Evolutionary conservation across 2,797 vertebrate species (phyloP).

Genomic region (Todus mexicanus): DNA sequence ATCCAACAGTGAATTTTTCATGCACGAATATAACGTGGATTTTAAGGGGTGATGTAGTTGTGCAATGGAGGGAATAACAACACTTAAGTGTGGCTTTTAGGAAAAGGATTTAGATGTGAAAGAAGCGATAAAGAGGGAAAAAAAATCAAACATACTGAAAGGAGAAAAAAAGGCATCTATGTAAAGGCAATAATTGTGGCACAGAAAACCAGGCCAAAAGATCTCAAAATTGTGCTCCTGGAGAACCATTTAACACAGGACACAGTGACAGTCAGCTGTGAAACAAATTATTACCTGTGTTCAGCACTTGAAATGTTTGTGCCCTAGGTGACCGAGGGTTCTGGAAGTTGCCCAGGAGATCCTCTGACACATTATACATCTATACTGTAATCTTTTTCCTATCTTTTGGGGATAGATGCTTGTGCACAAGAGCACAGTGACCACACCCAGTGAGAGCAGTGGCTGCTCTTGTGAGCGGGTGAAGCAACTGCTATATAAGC

Average conservation of each 20-base stretch:
- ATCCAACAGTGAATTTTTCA: slow-evolving; percentile 13
- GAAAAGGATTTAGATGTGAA: background rate
- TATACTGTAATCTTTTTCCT: background rate
- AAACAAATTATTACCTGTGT: background rate
- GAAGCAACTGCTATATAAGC: accelerated
- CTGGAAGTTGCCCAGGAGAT: background rate
- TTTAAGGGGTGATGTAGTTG: slow-evolving; percentile 4
- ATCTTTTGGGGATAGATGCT: background rate
- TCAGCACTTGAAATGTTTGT: background rate
- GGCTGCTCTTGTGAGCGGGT: background rate
- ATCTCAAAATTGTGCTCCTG: background rate
- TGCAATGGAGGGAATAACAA: slow-evolving; percentile 8
- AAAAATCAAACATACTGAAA: background rate
- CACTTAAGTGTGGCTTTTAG: background rate
- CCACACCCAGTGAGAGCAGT: background rate
- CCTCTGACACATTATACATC: background rate
- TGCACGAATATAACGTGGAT: background rate
- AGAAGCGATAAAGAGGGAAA: background rate
- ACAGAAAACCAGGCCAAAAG: background rate
- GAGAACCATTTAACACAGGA: background rate
- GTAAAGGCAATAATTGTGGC: background rate
- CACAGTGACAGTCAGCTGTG: background rate
- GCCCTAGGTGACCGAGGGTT: background rate
- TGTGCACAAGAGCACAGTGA: background rate
- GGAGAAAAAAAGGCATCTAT: background rate